Percentiles rank a stretch among this genome's conserved stretches.
Evolutionary conservation across 2,888 invertebrate species (phyloP).

Genomic region (Thumatha senex): DNA sequence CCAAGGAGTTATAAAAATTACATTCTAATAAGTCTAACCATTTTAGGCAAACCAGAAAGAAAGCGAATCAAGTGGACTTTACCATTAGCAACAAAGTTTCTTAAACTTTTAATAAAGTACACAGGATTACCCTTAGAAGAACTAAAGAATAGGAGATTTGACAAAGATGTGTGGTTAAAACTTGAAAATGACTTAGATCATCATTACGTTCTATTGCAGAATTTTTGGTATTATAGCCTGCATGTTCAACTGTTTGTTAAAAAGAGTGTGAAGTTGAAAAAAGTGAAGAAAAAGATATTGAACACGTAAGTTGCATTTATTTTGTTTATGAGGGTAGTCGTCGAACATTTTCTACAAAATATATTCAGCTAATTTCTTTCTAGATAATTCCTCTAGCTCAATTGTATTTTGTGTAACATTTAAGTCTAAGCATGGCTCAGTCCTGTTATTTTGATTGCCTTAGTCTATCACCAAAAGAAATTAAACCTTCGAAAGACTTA

Average conservation of each 20-base stretch:
- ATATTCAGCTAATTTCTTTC: too few species aligned
- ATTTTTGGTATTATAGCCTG: conserved; percentile 59
- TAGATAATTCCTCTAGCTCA: too few species aligned
- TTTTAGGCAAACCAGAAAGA: conserved; percentile 48
- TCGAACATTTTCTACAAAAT: too few species aligned
- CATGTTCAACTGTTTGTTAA: conserved; percentile 66
- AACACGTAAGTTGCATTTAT: conserved; percentile 49
- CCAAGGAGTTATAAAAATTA: too few species aligned
- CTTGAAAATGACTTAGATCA: conserved; percentile 54
- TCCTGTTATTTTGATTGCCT: too few species aligned
- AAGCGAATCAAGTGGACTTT: conserved; percentile 56
- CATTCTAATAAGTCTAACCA: background rate
- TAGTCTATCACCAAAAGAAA: too few species aligned
- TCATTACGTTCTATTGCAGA: conserved; percentile 47
- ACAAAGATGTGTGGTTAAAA: conserved; percentile 56
- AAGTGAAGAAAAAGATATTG: conserved; percentile 49
- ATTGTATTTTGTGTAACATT: too few species aligned
- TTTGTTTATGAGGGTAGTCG: too few species aligned
- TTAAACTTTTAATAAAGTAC: conserved; percentile 53
- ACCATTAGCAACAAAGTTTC: conserved; percentile 52
- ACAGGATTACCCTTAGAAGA: conserved; percentile 50
- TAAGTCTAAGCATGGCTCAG: too few species aligned
- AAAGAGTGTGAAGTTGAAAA: conserved; percentile 51
- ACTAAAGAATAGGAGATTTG: conserved; percentile 56
- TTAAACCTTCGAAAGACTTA: too few species aligned